Percentiles rank a stretch among this genome's conserved stretches.
Conservation (phyloP, 2,888 invertebrate genomes). For the Stenichneumon culpator region DNA sequence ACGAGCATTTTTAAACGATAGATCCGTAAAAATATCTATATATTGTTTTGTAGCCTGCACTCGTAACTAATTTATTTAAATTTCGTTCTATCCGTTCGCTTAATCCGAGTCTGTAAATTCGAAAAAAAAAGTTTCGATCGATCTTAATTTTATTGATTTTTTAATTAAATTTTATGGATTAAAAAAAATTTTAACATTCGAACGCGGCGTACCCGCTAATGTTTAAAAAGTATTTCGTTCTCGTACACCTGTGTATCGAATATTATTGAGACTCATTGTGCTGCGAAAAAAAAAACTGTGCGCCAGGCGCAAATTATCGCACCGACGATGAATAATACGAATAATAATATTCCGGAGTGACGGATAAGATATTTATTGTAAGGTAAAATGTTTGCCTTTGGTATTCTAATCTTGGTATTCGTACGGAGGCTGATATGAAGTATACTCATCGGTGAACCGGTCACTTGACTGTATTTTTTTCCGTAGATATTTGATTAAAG, state of each 20-base stretch:
- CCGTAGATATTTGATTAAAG: slow-evolving; percentile 16
- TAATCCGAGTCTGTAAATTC: too few relatives aligned
- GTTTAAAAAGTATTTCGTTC: slow-evolving; percentile 18
- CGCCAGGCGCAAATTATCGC: slow-evolving; percentile 62
- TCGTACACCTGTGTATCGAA: slow-evolving; percentile 6
- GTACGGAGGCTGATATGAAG: slow-evolving; percentile 72
- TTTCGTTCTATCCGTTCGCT: too few relatives aligned
- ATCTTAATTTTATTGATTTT: too few relatives aligned
- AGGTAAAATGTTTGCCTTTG: slow-evolving; percentile 74
- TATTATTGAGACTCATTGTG: slow-evolving; percentile 8
- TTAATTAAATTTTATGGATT: too few relatives aligned
- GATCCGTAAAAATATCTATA: too few relatives aligned
- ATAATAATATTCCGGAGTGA: slow-evolving; percentile 69
- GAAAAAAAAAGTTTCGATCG: background rate
- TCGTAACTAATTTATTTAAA: too few relatives aligned
- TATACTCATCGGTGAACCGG: slow-evolving; percentile 48
- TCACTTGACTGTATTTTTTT: slow-evolving; percentile 32
- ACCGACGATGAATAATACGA: slow-evolving; percentile 60
- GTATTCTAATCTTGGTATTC: slow-evolving; percentile 73
- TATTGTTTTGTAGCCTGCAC: too few relatives aligned
- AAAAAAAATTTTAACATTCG: background rate
- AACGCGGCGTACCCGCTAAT: background rate
- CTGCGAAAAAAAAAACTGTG: slow-evolving; percentile 13
- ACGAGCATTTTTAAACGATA: too few relatives aligned
- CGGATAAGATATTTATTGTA: slow-evolving; percentile 73